Evolutionary conservation across 2,113 vertebrate genomes (phyloP).

Genomic region (Melanocharis versteri): DNA sequence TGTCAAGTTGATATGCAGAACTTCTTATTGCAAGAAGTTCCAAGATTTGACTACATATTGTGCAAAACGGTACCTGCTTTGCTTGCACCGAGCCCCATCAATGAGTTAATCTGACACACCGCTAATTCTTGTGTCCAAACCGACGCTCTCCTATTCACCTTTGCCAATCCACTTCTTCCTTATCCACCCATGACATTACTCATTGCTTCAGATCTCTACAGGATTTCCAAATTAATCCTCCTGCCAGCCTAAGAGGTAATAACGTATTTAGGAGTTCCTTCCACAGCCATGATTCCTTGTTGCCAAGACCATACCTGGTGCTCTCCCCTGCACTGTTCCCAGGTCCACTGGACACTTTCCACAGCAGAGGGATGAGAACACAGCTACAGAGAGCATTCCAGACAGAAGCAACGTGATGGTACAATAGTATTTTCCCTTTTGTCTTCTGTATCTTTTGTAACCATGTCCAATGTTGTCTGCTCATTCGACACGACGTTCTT

Average conservation of each 20-base stretch:
- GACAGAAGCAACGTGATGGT: not conserved
- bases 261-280: not conserved
- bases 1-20: not conserved
- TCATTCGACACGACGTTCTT: not conserved
- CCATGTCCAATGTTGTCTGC: not conserved
- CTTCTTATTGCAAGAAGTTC: not conserved
- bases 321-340: not conserved
- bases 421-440: not conserved
- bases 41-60: not conserved
- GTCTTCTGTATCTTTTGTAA: not conserved
- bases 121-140: not conserved
- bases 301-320: not conserved
- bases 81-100: not conserved
- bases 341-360: not conserved
- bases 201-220: not conserved
- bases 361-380: not conserved
- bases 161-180: not conserved
- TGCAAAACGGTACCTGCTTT: not conserved
- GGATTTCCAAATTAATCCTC: not conserved
- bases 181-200: not conserved
- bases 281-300: not conserved
- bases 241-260: not conserved
- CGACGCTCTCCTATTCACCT: not conserved
- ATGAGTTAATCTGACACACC: not conserved
- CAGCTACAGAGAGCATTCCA: rapidly evolving